phyloP scores from a whole-genome alignment of 2,113 vertebrate species.

The Parus major region DNA sequence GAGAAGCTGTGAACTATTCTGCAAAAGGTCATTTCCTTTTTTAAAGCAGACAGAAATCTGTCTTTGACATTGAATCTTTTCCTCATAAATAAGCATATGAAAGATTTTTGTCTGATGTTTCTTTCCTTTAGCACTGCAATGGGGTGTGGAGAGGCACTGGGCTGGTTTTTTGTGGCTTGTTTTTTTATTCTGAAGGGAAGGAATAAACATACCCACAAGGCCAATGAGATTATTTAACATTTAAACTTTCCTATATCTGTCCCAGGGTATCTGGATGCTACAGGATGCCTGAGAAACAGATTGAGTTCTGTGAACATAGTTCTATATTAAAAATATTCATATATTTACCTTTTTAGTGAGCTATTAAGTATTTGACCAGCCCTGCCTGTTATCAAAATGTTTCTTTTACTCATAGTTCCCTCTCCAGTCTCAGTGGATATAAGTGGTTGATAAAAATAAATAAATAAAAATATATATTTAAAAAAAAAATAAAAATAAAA shows the following conservation, averaged over 20 bases:
- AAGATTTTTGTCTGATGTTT: not conserved
- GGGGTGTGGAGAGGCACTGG: not conserved
- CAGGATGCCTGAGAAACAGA: not conserved
- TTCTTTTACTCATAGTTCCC: not conserved
- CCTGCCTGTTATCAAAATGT: not conserved
- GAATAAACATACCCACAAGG: not conserved
- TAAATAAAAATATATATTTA: too few relatives aligned
- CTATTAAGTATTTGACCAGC: not conserved
- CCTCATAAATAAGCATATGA: not conserved
- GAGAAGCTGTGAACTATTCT: not conserved
- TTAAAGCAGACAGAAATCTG: not conserved
- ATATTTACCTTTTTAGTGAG: not conserved
- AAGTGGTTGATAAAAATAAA: not conserved
- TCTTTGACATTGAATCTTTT: not conserved
- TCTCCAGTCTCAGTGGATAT: not conserved
- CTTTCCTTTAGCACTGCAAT: not conserved
- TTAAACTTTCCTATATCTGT: not conserved
- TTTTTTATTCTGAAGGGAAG: not conserved
- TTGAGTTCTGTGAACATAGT: not conserved
- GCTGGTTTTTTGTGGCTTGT: rapidly evolving
- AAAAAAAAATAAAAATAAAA: too few relatives aligned
- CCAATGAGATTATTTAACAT: not conserved
- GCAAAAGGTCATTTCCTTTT: not conserved
- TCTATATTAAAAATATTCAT: not conserved
- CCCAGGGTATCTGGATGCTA: not conserved